A percentile compares a stretch with the other conserved stretches of the same genome.
Conservation (phyloP, 2,113 vertebrate genomes). For the Urocynchramus pylzowi region DNA sequence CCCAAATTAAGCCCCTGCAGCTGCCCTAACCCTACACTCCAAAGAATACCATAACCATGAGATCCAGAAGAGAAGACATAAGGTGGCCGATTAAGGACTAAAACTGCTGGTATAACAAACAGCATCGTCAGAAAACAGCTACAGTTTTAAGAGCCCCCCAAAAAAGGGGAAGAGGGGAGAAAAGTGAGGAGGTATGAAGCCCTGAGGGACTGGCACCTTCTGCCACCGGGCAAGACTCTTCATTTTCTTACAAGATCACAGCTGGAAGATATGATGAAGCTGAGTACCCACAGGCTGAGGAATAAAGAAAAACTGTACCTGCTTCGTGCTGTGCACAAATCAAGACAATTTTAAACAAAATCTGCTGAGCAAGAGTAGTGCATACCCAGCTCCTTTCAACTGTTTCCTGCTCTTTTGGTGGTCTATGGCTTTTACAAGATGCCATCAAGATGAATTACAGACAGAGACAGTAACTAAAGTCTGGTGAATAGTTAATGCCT, state of each 20-base stretch:
- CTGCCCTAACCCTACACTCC: neutral
- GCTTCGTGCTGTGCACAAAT: neutral
- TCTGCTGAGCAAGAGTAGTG: neutral
- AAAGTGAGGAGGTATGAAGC: neutral
- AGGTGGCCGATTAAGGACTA: neutral
- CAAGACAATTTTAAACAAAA: neutral
- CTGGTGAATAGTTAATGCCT: neutral
- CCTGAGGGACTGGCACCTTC: neutral
- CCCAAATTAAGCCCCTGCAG: neutral
- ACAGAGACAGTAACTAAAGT: neutral
- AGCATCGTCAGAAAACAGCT: neutral
- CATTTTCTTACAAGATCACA: neutral
- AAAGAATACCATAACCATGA: neutral
- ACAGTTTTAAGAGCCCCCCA: neutral
- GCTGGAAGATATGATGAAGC: neutral
- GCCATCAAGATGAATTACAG: neutral
- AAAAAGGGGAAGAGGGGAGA: neutral
- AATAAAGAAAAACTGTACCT: neutral
- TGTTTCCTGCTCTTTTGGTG: conserved; percentile 22
- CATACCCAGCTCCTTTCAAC: neutral
- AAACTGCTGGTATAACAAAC: neutral
- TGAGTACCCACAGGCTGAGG: neutral
- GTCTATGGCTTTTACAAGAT: neutral
- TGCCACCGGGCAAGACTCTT: neutral
- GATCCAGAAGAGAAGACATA: neutral